Base-by-base conservation (phyloP, 2,888 invertebrate genomes). In the Agrotis ipsilon region DNA sequence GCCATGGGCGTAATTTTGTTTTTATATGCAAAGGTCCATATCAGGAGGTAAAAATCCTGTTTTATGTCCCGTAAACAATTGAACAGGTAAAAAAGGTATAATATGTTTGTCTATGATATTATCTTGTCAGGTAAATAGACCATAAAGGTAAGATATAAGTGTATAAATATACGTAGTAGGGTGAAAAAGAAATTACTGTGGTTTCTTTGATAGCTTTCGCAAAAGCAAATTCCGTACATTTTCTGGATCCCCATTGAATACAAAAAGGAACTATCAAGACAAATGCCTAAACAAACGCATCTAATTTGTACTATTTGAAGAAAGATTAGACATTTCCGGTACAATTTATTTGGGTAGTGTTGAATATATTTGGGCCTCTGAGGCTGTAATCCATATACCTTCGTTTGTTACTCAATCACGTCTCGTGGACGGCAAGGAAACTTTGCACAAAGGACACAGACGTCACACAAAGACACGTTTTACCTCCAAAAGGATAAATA, bases 21-120 rank as follows among this genome's bases (percentile, higher is more conserved):
- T 84, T 80, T 68, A 78, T 75, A 76, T 71, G 83, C 80, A 77
- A 77, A 72, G 75, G 75, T 71, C 52, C 77, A 67, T 78, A 77
- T 66, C 74, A 80, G 46, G 65, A 73, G 46, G 68, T 24, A 77
- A 32, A 66, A 68, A 73, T 76, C 62, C 64, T 72, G 59, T 66
- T 77, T 69, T 72, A 70, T 73, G 66, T 75, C 70, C 67, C 79
- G 79, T 82, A 80, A 80, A 79, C 75, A 80, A 73, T 73, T 68
- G 60, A 62, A 60, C 45, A 48, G 61, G n/a, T 46, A 81, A 51
- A 54, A 48, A 59, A 54, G 27, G 59, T 70, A 65, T 57, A 46
- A 62, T 65, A 81, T 60, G n/a, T 78, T 78, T 62, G 55, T 55
- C 45, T 73, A 61, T 49, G 52, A 58, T 74, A 67, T 67, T 74